These are phyloP conservation scores for Orientallactaga sibirica DNA, from an alignment of 2,797 vertebrate species.

Conservation along the genomic window DNA sequence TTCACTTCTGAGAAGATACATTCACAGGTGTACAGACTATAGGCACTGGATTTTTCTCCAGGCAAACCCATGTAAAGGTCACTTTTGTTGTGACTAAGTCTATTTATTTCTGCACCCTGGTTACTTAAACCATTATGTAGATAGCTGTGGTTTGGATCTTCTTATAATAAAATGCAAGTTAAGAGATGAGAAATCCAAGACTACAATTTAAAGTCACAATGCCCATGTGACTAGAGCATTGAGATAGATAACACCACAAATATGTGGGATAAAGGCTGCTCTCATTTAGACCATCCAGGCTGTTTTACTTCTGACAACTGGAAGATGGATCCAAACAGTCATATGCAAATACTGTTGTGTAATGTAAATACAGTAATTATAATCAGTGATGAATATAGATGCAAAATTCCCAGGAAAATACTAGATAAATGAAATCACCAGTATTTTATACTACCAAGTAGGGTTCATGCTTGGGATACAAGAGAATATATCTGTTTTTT, in stretches of 20 bases:
- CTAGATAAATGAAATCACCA: too few species aligned
- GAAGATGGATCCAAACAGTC: neutral
- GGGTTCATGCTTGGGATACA: too few species aligned
- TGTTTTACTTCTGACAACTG: neutral
- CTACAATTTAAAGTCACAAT: neutral
- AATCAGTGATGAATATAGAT: too few species aligned
- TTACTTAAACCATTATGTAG: neutral
- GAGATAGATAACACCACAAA: neutral
- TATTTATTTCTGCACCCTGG: conserved; percentile 4
- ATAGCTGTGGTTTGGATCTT: too few species aligned
- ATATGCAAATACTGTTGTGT: neutral
- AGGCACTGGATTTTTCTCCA: neutral
- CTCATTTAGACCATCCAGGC: neutral
- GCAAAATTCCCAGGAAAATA: too few species aligned
- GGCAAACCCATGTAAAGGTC: neutral
- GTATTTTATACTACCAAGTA: too few species aligned
- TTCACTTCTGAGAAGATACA: too few species aligned
- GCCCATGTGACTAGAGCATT: neutral
- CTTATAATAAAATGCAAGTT: neutral
- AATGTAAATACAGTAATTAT: too few species aligned
- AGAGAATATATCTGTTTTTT: too few species aligned
- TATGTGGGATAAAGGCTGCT: neutral
- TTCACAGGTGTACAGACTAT: neutral
- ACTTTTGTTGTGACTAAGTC: neutral
- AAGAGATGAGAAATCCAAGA: neutral